A percentile compares a stretch with the other conserved stretches of the same genome.
Conservation (phyloP, 2,113 vertebrate genomes). For the Ginglymostoma cirratum region DNA sequence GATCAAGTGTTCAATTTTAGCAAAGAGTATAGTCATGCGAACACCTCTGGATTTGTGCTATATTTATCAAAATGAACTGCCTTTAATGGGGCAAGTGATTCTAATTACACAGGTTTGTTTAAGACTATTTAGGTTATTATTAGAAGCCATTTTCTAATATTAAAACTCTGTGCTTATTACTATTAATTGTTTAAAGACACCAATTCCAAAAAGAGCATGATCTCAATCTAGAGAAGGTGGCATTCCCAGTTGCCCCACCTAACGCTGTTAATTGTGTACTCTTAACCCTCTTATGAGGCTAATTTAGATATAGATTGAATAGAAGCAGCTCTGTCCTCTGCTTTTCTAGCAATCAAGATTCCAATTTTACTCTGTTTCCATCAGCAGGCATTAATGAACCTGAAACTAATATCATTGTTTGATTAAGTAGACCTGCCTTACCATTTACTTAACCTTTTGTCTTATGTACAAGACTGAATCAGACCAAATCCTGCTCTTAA, state of each 20-base stretch:
- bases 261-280: constrained; percentile 71
- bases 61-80: constrained; percentile 29
- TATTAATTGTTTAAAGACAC: constrained; percentile 48
- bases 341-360: constrained; percentile 76
- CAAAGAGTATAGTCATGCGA: background rate
- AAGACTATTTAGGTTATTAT: constrained; percentile 17
- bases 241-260: constrained; percentile 59
- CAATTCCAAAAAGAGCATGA: constrained; percentile 52
- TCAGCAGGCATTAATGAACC: constrained; percentile 96
- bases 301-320: constrained; percentile 84
- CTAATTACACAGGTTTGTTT: constrained; percentile 8
- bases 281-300: constrained; percentile 70
- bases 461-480: constrained; percentile 89
- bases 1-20: constrained; percentile 16
- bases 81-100: constrained; percentile 16
- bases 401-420: constrained; percentile 99
- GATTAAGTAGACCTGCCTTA: constrained; percentile 90
- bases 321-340: constrained; percentile 68
- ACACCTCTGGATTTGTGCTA: constrained; percentile 14
- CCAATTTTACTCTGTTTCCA: constrained; percentile 87
- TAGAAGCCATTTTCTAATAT: constrained; percentile 3
- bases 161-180: constrained; percentile 18
- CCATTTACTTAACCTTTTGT: constrained; percentile 99
- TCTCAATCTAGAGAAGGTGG: constrained; percentile 62
- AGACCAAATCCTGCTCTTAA: constrained; percentile 96